A percentile compares a stretch with the other conserved stretches of the same genome.
These are phyloP conservation scores for Scaptomyza caliginosa DNA, from an alignment of 2,888 invertebrate genomes.

Conservation along the genomic window DNA sequence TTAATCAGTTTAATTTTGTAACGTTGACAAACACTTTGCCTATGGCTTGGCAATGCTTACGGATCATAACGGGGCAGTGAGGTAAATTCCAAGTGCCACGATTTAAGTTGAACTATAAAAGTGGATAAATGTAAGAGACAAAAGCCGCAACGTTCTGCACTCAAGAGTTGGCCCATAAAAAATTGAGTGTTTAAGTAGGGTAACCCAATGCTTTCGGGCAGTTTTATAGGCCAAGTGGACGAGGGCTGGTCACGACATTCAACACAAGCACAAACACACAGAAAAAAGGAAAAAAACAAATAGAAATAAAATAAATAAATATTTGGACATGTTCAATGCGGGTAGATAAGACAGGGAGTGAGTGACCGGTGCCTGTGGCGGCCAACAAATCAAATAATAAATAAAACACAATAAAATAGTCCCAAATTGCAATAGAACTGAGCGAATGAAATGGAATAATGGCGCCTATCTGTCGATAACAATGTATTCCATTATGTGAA, in stretches of 20 bases:
- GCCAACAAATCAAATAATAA: constrained; percentile 68
- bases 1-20: constrained; percentile 63
- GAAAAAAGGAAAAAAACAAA: too few relatives aligned
- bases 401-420: constrained; percentile 65
- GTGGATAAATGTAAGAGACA: constrained; percentile 52
- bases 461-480: constrained; percentile 63
- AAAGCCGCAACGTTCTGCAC: constrained; percentile 62
- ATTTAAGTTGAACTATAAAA: constrained; percentile 58
- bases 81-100: constrained; percentile 27
- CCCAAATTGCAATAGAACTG: constrained; percentile 62
- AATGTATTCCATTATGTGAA: constrained; percentile 57
- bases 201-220: constrained; percentile 48
- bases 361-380: constrained; percentile 22
- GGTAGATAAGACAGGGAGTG: neutral
- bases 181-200: constrained; percentile 60
- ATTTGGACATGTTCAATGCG: constrained; percentile 28
- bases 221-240: constrained; percentile 56
- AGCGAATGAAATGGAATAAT: constrained; percentile 43
- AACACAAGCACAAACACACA: constrained; percentile 4
- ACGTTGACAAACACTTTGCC: constrained; percentile 30
- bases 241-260: constrained; percentile 54
- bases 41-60: neutral
- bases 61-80: neutral
- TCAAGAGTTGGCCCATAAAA: constrained; percentile 69
- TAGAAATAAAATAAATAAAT: constrained; percentile 33